Evolutionary conservation across 2,113 vertebrate species (phyloP).

Genomic region (Solenodon paradoxus): DNA sequence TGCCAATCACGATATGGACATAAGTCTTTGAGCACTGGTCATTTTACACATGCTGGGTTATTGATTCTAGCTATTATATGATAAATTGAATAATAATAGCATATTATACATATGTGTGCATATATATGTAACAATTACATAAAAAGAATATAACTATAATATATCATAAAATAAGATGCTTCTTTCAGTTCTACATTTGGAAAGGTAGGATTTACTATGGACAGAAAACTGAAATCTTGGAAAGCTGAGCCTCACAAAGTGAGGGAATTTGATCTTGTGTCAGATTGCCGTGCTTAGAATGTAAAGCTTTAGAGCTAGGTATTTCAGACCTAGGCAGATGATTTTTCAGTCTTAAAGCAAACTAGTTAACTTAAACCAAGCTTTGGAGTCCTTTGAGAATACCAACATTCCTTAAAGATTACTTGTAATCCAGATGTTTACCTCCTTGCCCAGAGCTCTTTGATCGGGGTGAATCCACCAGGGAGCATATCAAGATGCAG

Average conservation of each 20-base stretch:
- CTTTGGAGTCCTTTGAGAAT: not conserved
- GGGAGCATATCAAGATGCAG: not conserved
- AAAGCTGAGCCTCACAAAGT: not conserved
- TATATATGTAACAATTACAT: not conserved
- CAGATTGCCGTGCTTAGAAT: not conserved
- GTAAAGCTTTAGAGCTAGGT: not conserved
- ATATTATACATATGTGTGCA: too few relatives aligned
- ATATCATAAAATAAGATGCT: not conserved
- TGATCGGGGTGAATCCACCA: not conserved
- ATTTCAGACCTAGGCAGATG: not conserved
- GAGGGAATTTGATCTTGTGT: not conserved
- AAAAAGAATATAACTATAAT: not conserved
- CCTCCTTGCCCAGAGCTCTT: constrained; percentile 8
- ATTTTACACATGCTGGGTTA: not conserved
- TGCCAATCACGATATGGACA: not conserved
- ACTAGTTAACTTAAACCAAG: not conserved
- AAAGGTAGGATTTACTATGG: not conserved
- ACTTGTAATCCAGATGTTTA: constrained; percentile 44
- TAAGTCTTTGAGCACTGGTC: not conserved
- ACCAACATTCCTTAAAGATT: not conserved
- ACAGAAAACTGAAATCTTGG: not conserved
- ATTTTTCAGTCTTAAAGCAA: not conserved
- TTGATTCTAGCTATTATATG: not conserved
- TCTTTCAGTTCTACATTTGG: not conserved
- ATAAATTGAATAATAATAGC: too few relatives aligned